A percentile compares a stretch with the other conserved stretches of the same genome.
Conservation (phyloP, 1,140 invertebrate species). For the Zaprionus davidi region DNA sequence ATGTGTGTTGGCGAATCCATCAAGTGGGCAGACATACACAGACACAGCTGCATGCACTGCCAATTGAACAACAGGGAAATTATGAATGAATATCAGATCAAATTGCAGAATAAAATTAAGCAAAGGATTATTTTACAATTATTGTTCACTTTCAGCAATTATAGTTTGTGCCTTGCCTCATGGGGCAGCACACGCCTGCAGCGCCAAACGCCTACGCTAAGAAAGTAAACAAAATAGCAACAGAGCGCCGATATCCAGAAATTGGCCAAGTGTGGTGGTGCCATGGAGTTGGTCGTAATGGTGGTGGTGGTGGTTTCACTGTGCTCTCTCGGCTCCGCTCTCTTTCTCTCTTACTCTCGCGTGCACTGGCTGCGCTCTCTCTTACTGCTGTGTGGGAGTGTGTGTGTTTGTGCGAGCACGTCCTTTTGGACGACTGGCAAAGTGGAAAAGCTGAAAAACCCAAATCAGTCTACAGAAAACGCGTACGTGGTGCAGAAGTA, state of each 20-base stretch:
- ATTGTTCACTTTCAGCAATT: not conserved
- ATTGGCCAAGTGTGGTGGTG: constrained; percentile 43
- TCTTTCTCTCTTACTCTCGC: constrained; percentile 30
- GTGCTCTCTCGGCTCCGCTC: constrained; percentile 41
- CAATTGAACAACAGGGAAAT: not conserved
- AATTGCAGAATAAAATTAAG: constrained; percentile 12
- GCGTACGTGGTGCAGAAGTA: constrained; percentile 84
- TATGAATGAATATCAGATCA: not conserved
- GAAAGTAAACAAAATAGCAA: constrained; percentile 82
- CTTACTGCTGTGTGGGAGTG: constrained; percentile 46
- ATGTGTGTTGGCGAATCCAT: constrained; percentile 54
- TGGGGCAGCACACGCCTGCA: constrained; percentile 13
- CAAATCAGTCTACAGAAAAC: constrained; percentile 84
- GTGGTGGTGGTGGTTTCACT: constrained; percentile 32
- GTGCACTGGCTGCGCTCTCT: constrained; percentile 14
- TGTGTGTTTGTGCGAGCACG: constrained; percentile 49
- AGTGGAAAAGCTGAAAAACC: constrained; percentile 78
- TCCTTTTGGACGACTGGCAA: constrained; percentile 66
- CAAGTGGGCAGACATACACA: constrained; percentile 68
- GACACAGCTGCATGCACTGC: constrained; percentile 10
- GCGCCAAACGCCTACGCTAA: constrained; percentile 50
- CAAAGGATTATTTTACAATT: constrained; percentile 5
- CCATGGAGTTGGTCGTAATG: not conserved
- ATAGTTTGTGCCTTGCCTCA: not conserved
- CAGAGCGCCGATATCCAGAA: constrained; percentile 64